Base-by-base conservation (phyloP, 1,140 invertebrate species). In the Neodiprion pinetum region DNA sequence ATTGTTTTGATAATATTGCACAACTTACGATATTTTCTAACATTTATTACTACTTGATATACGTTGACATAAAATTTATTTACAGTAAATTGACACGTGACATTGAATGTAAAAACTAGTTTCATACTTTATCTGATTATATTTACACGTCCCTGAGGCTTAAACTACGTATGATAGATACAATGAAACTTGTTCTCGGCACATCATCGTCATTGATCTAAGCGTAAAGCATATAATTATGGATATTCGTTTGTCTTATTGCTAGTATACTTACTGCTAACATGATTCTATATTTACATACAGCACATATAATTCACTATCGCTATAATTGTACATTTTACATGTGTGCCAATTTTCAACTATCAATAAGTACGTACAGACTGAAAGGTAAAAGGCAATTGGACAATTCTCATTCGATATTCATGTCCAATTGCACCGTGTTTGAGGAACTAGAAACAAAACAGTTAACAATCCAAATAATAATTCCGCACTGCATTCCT, bases 121-220 rank as follows among this genome's bases (percentile, higher is more conserved):
- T 72, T 72, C 71, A 76, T 77, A 69, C 72, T 67, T 40, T 73
- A 71, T 70, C 70, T 82, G 78, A 82, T 79, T 77, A 28, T 85
- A 86, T 85, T 81, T 84, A 86, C 83, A 85, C 71, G 78, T 84
- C 83, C 82, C 83, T 84, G 83, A 84, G 83, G 79, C 81, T 82
- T 80, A 61, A 61, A 14, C 53, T 14, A 14, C 11, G n/a, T 61
- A 61, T 61, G n/a, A 17, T 61, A 14, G n/a, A 12, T 14, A 61
- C n/a, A 12, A 61, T 61, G 53, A 61, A 61, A 61, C 53, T 61
- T 61, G 9, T 61, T 61, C 53, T 61, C 53, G 53, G 53, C 53
- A 61, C 53, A 61, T 61, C 53, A 61, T 61, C n/a, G n/a, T 61
- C 53, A 14, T 61, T 9, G 53, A 61, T 61, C 53, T 61, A 61